Conservation (phyloP, 2,888 invertebrate genomes). For the Selenia dentaria region DNA sequence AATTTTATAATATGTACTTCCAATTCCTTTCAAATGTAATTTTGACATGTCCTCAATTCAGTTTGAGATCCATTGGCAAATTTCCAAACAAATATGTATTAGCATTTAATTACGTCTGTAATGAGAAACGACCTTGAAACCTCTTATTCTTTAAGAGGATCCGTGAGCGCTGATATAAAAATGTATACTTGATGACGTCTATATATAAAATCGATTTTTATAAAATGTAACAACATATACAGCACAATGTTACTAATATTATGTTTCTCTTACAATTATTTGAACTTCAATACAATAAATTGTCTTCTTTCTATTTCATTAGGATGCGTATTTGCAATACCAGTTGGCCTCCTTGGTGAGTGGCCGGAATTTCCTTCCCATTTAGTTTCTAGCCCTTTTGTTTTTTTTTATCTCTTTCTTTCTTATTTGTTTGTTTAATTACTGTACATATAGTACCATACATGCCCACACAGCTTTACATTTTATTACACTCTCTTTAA, state of each 20-base stretch:
- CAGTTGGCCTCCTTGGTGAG: conserved; percentile 83
- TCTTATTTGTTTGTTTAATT: conserved; percentile 40
- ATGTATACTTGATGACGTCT: too few species aligned
- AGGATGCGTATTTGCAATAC: conserved; percentile 82
- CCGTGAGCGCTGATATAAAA: too few species aligned
- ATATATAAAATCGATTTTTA: too few species aligned
- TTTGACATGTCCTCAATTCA: too few species aligned
- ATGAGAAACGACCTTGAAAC: too few species aligned
- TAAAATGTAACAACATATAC: conserved; percentile 31
- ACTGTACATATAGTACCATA: conserved; percentile 43
- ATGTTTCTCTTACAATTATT: conserved; percentile 37
- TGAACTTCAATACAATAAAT: conserved; percentile 43
- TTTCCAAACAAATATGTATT: too few species aligned
- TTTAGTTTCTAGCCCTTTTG: conserved; percentile 54
- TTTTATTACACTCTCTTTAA: conserved; percentile 33
- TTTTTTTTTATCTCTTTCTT: conserved; percentile 38
- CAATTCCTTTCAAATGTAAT: too few species aligned
- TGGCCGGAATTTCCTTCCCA: conserved; percentile 61
- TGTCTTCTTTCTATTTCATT: conserved; percentile 71
- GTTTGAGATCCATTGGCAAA: too few species aligned
- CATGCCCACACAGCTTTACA: conserved; percentile 70
- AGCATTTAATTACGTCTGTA: too few species aligned
- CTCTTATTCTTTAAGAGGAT: too few species aligned
- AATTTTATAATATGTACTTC: too few species aligned
- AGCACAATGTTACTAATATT: conserved; percentile 57